Percentiles rank a stretch among this genome's conserved stretches.
These are phyloP conservation scores for Jaculus jaculus DNA, from an alignment of 2,113 vertebrate species.

Conservation along the genomic window DNA sequence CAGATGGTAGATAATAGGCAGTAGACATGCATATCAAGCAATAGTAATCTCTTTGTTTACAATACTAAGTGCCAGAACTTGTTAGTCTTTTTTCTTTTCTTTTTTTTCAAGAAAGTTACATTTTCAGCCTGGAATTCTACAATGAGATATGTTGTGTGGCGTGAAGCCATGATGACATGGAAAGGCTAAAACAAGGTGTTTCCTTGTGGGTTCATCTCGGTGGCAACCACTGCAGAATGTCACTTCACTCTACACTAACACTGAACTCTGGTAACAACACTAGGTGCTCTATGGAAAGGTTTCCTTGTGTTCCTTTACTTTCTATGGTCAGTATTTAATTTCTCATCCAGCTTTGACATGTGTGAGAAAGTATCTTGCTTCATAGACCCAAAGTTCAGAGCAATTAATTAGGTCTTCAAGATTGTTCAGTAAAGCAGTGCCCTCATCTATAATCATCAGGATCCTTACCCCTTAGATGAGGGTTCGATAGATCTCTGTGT, in stretches of 20 bases:
- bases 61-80: neutral
- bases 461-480: neutral
- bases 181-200: neutral
- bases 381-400: neutral
- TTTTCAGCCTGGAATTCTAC: constrained; percentile 1
- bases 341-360: neutral
- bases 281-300: too few relatives aligned
- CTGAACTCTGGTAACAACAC: neutral
- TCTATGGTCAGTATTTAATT: too few relatives aligned
- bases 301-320: too few relatives aligned
- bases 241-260: neutral
- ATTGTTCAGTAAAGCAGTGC: neutral
- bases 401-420: neutral
- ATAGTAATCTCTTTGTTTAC: neutral
- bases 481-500: neutral
- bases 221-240: neutral
- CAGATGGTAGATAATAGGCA: too few relatives aligned
- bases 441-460: neutral
- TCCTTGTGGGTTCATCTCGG: neutral
- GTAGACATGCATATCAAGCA: neutral
- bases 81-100: neutral
- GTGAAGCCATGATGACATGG: neutral
- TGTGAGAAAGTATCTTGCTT: neutral
- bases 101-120: neutral
- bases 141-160: neutral